Evolutionary conservation across 2,113 vertebrate genomes (phyloP).

Genomic region (Leucosticte australis): DNA sequence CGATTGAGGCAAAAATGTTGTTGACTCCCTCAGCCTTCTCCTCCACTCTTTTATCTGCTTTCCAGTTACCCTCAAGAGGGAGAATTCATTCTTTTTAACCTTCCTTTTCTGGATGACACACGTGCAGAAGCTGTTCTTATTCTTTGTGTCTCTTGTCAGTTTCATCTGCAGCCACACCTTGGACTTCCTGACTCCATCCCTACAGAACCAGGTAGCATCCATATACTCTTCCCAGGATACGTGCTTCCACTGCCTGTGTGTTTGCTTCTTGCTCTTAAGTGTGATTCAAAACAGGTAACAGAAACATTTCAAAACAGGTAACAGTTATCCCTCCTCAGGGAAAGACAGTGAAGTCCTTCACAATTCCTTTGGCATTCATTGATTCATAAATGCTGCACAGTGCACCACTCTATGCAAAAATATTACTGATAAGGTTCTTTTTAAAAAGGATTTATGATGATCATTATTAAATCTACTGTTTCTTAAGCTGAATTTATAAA

Average conservation of each 20-base stretch:
- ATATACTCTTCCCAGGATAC: neutral
- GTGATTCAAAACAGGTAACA: neutral
- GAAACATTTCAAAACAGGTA: neutral
- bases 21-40: neutral
- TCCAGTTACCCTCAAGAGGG: neutral
- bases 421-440: neutral
- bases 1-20: neutral
- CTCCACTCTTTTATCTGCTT: neutral
- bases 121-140: neutral
- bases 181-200: neutral
- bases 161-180: neutral
- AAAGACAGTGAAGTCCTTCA: neutral
- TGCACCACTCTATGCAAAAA: neutral
- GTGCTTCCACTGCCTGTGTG: neutral
- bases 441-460: neutral
- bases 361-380: neutral
- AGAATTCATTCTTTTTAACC: neutral
- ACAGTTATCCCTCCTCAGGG: neutral
- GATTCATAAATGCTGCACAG: neutral
- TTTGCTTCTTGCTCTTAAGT: neutral
- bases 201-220: neutral
- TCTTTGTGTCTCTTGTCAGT: neutral
- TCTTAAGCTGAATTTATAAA: neutral
- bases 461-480: neutral
- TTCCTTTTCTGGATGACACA: neutral